A percentile compares a stretch with the other conserved stretches of the same genome.
Conservation (phyloP, 1,140 invertebrate genomes). For the Panonychus citri region DNA sequence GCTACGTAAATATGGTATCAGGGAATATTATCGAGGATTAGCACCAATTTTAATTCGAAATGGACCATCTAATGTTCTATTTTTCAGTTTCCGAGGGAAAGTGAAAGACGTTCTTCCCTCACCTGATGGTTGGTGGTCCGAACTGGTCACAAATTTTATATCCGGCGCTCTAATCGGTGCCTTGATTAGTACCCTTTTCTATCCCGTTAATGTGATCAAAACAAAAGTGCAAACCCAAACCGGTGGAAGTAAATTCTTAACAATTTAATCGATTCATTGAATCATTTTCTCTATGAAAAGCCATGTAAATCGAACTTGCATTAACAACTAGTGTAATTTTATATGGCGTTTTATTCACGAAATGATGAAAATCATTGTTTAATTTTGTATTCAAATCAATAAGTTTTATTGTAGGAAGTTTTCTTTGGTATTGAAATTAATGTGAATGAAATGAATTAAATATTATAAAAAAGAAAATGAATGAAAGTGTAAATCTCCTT, state of each 20-base stretch:
- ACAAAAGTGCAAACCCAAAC: conserved; percentile 64
- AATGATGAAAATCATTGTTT: too few relatives aligned
- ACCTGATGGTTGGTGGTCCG: conserved; percentile 17
- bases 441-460: too few relatives aligned
- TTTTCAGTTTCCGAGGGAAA: conserved; percentile 65
- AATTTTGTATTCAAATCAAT: too few relatives aligned
- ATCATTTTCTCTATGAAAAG: too few relatives aligned
- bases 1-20: conserved; percentile 39
- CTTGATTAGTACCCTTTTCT: conserved; percentile 74
- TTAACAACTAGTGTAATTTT: too few relatives aligned
- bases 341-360: too few relatives aligned
- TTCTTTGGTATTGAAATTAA: too few relatives aligned
- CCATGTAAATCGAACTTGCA: too few relatives aligned
- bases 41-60: conserved; percentile 62
- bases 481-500: too few relatives aligned
- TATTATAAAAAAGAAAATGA: too few relatives aligned
- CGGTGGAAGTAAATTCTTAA: conserved; percentile 60
- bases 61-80: conserved; percentile 63
- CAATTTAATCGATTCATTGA: too few relatives aligned
- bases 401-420: too few relatives aligned
- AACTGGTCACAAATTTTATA: conserved; percentile 45
- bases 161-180: conserved; percentile 84
- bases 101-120: conserved; percentile 32
- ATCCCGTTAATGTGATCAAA: conserved; percentile 94
- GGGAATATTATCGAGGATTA: conserved; percentile 35